Percentiles rank a stretch among this genome's conserved stretches.
These are phyloP conservation scores for Cheilosia grossa DNA, from an alignment of 2,888 invertebrate genomes.

Conservation along the genomic window DNA sequence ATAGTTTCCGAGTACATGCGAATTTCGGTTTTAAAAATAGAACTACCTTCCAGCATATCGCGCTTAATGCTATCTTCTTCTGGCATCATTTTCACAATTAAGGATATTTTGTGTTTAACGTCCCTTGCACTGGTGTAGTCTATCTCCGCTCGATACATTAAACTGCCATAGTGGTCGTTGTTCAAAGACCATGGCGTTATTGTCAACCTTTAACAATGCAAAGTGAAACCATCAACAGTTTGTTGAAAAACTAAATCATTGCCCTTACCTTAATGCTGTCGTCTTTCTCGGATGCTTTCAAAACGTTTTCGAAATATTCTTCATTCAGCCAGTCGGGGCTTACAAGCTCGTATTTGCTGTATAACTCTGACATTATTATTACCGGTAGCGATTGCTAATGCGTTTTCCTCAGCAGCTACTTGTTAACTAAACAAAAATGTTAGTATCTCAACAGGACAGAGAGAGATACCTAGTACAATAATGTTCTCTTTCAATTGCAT, in stretches of 20 bases:
- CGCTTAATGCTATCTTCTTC: slow-evolving; percentile 76
- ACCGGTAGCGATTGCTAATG: no score
- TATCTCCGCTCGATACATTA: slow-evolving; percentile 75
- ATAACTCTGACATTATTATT: slow-evolving; percentile 34
- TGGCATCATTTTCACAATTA: slow-evolving; percentile 79
- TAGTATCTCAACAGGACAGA: no score
- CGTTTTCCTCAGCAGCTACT: no score
- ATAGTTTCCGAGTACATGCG: slow-evolving; percentile 78
- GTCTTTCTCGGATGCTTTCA: slow-evolving; percentile 29
- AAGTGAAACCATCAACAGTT: not conserved
- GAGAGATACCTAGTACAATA: no score
- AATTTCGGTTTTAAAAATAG: slow-evolving; percentile 78
- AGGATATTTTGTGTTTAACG: slow-evolving; percentile 60
- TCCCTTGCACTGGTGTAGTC: slow-evolving; percentile 8
- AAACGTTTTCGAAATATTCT: slow-evolving; percentile 32
- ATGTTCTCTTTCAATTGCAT: no score
- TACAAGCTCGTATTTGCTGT: slow-evolving; percentile 51
- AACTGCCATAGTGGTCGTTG: slow-evolving; percentile 76
- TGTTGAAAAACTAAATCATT: not conserved
- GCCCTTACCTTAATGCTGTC: slow-evolving; percentile 27
- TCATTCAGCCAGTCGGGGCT: slow-evolving; percentile 54
- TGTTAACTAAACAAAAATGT: no score
- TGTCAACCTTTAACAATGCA: slow-evolving; percentile 20
- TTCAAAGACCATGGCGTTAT: slow-evolving; percentile 69
- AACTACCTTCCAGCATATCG: slow-evolving; percentile 74